A percentile compares a stretch with the other conserved stretches of the same genome.
These are phyloP conservation scores for Chrysemys picta DNA, from an alignment of 2,113 vertebrate species.

Conservation along the genomic window DNA sequence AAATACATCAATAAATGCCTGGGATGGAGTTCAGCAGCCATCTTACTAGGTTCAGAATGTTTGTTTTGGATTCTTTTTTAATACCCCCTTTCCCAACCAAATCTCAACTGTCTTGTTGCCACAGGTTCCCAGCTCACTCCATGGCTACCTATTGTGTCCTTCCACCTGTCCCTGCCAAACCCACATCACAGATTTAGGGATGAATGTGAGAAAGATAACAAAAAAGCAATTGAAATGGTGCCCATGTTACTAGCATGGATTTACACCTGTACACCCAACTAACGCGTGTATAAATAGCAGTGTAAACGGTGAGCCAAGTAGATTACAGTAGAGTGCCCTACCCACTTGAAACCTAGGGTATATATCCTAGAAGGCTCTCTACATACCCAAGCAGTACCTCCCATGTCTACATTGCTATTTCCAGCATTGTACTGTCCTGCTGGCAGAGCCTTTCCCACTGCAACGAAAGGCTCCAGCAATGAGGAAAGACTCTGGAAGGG, in stretches of 20 bases:
- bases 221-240: not conserved
- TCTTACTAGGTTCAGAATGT: not conserved
- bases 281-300: not conserved
- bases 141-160: not conserved
- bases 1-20: not conserved
- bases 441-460: not conserved
- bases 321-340: no score
- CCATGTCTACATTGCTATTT: not conserved
- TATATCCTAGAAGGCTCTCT: not conserved
- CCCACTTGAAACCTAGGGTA: no score
- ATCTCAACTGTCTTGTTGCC: not conserved
- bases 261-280: not conserved
- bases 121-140: not conserved
- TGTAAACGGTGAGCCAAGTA: not conserved
- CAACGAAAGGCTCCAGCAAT: not conserved
- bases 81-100: not conserved
- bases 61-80: not conserved
- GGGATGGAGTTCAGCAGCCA: not conserved
- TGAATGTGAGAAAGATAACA: not conserved
- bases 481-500: not conserved
- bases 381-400: no score
- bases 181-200: not conserved
- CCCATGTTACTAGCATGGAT: not conserved
- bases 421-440: not conserved
- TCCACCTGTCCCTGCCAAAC: not conserved